Evolutionary conservation across 2,888 invertebrate genomes (phyloP).

Genomic region (Stratiomys singularior): DNA sequence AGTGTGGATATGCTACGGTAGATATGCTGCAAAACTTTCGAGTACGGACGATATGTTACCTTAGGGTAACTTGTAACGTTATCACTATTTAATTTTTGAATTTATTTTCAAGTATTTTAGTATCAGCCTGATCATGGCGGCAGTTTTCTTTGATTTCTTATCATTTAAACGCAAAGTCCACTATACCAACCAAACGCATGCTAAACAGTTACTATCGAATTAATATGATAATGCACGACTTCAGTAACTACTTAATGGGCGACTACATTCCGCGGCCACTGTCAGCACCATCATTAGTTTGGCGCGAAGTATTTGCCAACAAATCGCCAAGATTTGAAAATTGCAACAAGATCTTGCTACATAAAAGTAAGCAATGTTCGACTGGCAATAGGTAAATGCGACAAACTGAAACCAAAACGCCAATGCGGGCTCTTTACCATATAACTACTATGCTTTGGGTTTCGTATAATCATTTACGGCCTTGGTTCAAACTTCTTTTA

Average conservation of each 20-base stretch:
- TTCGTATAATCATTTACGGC: conserved; percentile 30
- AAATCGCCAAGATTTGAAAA: neutral
- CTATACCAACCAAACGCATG: too few species aligned
- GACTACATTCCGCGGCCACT: neutral
- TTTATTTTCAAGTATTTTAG: too few species aligned
- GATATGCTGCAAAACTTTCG: too few species aligned
- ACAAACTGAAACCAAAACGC: neutral
- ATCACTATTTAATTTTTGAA: too few species aligned
- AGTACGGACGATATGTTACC: too few species aligned
- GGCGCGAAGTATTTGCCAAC: neutral
- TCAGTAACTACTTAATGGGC: neutral
- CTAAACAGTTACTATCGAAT: too few species aligned
- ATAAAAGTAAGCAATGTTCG: neutral
- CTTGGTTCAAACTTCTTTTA: conserved; percentile 47
- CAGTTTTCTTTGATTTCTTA: too few species aligned
- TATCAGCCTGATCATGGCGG: too few species aligned
- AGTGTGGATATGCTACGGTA: too few species aligned
- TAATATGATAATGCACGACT: neutral
- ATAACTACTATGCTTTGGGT: neutral
- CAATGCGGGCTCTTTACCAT: conserved; percentile 6
- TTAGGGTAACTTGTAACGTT: too few species aligned
- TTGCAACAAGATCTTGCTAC: neutral
- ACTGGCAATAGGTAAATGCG: neutral
- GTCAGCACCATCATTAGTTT: too few species aligned
- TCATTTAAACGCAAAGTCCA: too few species aligned